Percentiles rank a stretch among this genome's conserved stretches.
Evolutionary conservation across 2,888 invertebrate genomes (phyloP).

Genomic region (Agriopis marginaria): DNA sequence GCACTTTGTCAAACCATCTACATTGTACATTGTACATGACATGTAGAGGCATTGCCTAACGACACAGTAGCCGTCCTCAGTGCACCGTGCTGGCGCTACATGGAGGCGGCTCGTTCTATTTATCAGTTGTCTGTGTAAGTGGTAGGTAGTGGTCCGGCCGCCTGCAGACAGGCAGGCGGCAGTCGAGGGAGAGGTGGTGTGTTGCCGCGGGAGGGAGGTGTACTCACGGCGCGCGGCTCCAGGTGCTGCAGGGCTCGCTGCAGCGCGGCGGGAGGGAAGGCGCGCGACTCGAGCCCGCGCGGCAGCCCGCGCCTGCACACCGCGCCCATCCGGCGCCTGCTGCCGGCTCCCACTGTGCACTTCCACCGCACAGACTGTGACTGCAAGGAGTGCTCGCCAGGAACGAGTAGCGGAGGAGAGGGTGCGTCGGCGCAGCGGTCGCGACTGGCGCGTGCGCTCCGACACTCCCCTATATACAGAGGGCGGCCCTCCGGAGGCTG

Average conservation of each 20-base stretch:
- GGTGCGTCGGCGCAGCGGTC: slow-evolving; percentile 31
- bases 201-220: no score
- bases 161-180: no score
- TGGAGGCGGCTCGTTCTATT: no score
- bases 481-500: slow-evolving; percentile 15
- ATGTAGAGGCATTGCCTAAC: no score
- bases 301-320: slow-evolving; percentile 64
- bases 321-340: slow-evolving; percentile 45
- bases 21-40: no score
- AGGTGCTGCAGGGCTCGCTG: slow-evolving; percentile 44
- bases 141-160: no score
- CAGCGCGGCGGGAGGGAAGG: slow-evolving; percentile 57
- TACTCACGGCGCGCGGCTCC: slow-evolving; percentile 2
- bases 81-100: no score
- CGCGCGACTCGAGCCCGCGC: slow-evolving; percentile 58
- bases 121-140: no score
- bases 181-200: no score
- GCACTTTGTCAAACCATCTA: no score
- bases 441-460: slow-evolving; percentile 3
- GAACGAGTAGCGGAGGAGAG: not conserved
- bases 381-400: not conserved
- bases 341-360: slow-evolving; percentile 13
- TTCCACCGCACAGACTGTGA: not conserved
- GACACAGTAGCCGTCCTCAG: no score
- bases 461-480: slow-evolving; percentile 21